Evolutionary conservation across 2,797 vertebrate genomes (phyloP).

Genomic region (Rhinella marina): DNA sequence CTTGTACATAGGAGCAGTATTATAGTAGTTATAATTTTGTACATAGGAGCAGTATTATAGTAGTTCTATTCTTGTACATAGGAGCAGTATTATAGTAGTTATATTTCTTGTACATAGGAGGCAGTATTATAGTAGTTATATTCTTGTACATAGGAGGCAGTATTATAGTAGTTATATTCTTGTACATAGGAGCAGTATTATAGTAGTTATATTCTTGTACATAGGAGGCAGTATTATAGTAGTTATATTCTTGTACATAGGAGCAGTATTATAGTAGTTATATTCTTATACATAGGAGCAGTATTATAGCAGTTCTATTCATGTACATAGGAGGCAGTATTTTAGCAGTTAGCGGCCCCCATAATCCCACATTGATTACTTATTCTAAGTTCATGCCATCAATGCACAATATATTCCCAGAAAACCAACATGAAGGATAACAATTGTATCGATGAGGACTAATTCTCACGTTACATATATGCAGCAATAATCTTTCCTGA

Average conservation of each 20-base stretch:
- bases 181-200: neutral
- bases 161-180: no score
- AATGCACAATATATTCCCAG: no score
- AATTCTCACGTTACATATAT: neutral
- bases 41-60: no score
- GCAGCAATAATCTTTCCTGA: neutral
- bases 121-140: slow-evolving; percentile 10
- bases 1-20: no score
- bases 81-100: neutral
- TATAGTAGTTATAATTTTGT: no score
- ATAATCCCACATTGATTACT: neutral
- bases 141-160: neutral
- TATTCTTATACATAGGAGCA: neutral
- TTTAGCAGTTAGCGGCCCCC: no score
- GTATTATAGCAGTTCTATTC: neutral
- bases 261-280: neutral
- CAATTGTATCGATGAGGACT: neutral
- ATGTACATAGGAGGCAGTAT: neutral
- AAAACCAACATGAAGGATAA: neutral
- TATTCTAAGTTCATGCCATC: no score
- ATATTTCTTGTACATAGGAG: neutral
- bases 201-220: slow-evolving; percentile 3
- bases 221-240: neutral
- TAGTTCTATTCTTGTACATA: no score
- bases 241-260: neutral